Percentiles rank a stretch among this genome's conserved stretches.
Conservation (phyloP, 2,888 invertebrate genomes). For the Scrobipalpa costella region DNA sequence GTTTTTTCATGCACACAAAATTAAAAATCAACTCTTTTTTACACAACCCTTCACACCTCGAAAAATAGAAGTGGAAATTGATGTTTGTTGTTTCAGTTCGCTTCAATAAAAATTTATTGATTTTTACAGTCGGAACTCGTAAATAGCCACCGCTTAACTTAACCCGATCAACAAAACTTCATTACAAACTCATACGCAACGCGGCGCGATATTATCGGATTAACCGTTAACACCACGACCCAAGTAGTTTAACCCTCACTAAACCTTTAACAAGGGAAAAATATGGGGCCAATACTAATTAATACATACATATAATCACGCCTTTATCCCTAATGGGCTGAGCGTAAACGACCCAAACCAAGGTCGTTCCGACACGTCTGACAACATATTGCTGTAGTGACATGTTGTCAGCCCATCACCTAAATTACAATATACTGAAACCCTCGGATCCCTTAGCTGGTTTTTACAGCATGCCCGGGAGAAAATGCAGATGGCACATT, state of each 20-base stretch:
- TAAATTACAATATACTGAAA: too few relatives aligned
- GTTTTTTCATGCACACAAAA: slow-evolving; percentile 45
- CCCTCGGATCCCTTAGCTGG: too few relatives aligned
- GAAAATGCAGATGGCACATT: too few relatives aligned
- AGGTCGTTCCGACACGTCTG: too few relatives aligned
- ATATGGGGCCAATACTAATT: slow-evolving; percentile 60
- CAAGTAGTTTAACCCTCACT: slow-evolving; percentile 48
- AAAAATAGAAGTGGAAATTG: not conserved
- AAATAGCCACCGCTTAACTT: slow-evolving; percentile 11
- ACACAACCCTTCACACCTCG: not conserved
- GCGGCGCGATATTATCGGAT: slow-evolving; percentile 53
- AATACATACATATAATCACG: too few relatives aligned
- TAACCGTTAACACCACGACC: slow-evolving; percentile 47
- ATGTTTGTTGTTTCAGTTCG: not conserved
- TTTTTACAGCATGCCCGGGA: too few relatives aligned
- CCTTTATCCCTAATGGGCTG: too few relatives aligned
- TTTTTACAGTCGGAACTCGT: not conserved
- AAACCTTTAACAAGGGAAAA: slow-evolving; percentile 52
- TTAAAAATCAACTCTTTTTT: slow-evolving; percentile 28
- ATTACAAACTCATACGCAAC: slow-evolving; percentile 50
- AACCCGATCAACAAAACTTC: slow-evolving; percentile 48
- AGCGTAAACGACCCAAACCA: too few relatives aligned
- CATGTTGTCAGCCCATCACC: too few relatives aligned
- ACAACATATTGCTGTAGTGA: too few relatives aligned
- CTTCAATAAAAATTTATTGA: too few relatives aligned